Conservation (phyloP, 2,888 invertebrate species). For the Rhimphoctona megacephalus region DNA sequence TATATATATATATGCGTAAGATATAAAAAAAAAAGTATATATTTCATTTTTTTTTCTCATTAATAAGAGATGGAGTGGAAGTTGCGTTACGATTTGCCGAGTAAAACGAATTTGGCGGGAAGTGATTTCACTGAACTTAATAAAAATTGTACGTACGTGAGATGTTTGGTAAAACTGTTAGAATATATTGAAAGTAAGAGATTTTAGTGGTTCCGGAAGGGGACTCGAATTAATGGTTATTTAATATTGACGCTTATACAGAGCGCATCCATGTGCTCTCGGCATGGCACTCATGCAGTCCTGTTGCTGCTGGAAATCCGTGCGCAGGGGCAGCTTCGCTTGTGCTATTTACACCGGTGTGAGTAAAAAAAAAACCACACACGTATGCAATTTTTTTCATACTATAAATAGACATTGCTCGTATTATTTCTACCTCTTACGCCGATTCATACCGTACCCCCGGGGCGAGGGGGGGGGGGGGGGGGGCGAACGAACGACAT, state of each 20-base stretch:
- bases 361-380: constrained; percentile 80
- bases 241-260: not conserved
- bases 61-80: constrained; percentile 22
- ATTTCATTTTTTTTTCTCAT: not conserved
- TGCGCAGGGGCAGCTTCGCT: constrained; percentile 91
- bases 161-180: not conserved
- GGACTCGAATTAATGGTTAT: not conserved
- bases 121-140: not conserved
- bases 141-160: not conserved
- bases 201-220: constrained; percentile 1
- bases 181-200: not conserved
- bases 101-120: constrained; percentile 31
- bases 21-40: not conserved
- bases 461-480: not conserved
- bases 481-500: not conserved
- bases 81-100: constrained; percentile 32
- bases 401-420: not conserved
- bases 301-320: constrained; percentile 92
- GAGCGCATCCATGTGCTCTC: constrained; percentile 71
- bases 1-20: not conserved
- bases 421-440: not conserved
- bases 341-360: constrained; percentile 91
- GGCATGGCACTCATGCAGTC: constrained; percentile 91
- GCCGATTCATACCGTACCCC: not conserved
- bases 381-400: not conserved